phyloP scores from a whole-genome alignment of 2,797 vertebrate genomes.

The Hafferia zeledoni region DNA sequence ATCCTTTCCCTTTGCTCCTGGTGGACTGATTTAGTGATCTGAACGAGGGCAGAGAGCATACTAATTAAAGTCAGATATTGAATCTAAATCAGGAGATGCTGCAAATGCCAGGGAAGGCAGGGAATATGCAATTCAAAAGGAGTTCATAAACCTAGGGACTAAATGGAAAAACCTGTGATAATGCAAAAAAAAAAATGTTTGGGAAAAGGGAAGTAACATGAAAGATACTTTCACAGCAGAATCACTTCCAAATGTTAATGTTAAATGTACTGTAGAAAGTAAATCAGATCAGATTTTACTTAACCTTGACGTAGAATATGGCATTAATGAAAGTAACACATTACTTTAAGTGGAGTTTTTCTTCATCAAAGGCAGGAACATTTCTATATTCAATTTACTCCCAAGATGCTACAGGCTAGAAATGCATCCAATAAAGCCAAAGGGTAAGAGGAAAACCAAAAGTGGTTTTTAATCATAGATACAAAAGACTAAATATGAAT shows the following conservation, averaged over 20 bases:
- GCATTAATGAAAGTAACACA: not conserved
- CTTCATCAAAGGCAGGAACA: not conserved
- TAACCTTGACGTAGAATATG: not conserved
- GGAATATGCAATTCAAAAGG: not conserved
- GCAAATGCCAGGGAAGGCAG: not conserved
- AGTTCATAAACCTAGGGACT: not conserved
- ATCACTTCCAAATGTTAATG: not conserved
- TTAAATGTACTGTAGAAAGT: not conserved
- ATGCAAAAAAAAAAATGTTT: not conserved
- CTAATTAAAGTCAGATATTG: slow-evolving; percentile 52
- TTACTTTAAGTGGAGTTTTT: not conserved
- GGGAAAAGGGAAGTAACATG: not conserved
- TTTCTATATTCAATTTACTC: not conserved
- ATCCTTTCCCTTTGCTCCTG: slow-evolving; percentile 9
- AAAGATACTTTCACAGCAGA: not conserved
- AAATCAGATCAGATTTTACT: not conserved
- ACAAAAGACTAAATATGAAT: not conserved
- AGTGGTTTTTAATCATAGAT: not conserved
- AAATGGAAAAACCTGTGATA: not conserved
- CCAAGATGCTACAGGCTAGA: not conserved
- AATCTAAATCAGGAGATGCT: slow-evolving; percentile 1
- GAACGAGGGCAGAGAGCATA: not conserved
- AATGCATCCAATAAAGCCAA: not conserved
- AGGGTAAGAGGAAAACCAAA: not conserved
- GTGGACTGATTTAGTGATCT: slow-evolving; percentile 12